Evolutionary conservation across 2,888 invertebrate genomes (phyloP).

Genomic region (Tachina grossa): DNA sequence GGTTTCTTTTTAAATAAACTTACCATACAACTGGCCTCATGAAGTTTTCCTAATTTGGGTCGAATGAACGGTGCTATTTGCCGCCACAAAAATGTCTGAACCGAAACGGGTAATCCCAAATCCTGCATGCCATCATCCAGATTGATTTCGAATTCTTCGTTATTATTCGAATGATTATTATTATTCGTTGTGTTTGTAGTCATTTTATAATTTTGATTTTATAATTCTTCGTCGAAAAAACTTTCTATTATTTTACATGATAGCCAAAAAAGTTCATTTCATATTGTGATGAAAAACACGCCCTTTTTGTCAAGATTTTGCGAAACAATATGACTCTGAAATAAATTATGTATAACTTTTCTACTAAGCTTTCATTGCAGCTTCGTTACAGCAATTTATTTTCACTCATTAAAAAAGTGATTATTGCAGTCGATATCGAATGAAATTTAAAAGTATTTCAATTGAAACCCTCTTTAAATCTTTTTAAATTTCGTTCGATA

Average conservation of each 20-base stretch:
- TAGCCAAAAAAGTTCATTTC: constrained; percentile 22
- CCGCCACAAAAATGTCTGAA: constrained; percentile 98
- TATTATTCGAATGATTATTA: constrained; percentile 77
- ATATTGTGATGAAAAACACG: too few relatives aligned
- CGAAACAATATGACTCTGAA: too few relatives aligned
- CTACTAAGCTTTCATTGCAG: too few relatives aligned
- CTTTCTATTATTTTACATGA: constrained; percentile 17
- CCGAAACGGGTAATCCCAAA: constrained; percentile 94
- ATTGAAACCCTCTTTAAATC: too few relatives aligned
- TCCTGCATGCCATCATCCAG: constrained; percentile 88
- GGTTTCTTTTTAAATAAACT: constrained; percentile 81
- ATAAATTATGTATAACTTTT: too few relatives aligned
- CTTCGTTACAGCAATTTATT: too few relatives aligned
- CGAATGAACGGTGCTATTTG: constrained; percentile 98
- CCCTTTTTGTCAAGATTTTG: too few relatives aligned
- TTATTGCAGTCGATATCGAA: too few relatives aligned
- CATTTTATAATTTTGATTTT: constrained; percentile 71
- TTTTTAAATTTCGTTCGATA: too few relatives aligned
- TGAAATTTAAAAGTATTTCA: too few relatives aligned
- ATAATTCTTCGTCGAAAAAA: neutral
- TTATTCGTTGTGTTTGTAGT: constrained; percentile 76
- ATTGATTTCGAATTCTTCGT: constrained; percentile 81
- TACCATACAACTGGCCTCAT: constrained; percentile 99
- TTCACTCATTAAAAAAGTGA: too few relatives aligned
- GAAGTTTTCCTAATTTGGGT: constrained; percentile 96